Evolutionary conservation across 1,140 invertebrate species (phyloP), one percentile per base, ranked within the genome.

Genomic region (Hyposmocoma kahamanoa): DNA sequence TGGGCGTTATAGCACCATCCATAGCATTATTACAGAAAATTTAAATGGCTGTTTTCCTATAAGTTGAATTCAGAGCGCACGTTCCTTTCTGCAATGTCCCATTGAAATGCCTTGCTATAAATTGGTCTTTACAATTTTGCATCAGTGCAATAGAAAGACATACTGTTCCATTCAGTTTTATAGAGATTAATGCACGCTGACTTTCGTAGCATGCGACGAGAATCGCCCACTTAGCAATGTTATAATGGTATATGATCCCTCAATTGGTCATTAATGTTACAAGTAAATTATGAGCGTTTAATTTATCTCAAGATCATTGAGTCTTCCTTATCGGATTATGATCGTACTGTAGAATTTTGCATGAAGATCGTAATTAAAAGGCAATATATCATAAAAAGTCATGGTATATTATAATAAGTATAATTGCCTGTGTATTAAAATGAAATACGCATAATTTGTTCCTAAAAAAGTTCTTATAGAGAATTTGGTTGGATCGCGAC

Each of bases 91-190:
- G 13, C 3, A 17, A 36, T 36, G 15, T 36, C 18, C 32, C 18
- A 36, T 36, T 36, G 32, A 36, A 36, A 17, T 17, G 15, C 24
- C 18, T 36, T 17, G 32, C 32, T 17, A 36, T 36, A 36, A 36
- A 36, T 36, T 17, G 15, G 18, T 15, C 32, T 36, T 36, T 36
- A 36, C 32, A 36, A 36, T n/a, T 36, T 17, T 36, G 18, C 8
- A n/a, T 36, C 3, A 8, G n/a, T 36, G 32, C 32, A 36, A 36
- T 36, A 36, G 3, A 36, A 36, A 36, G 3, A 36, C 17, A 50
- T 53, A 58, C 47, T 21, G 52, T 53, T 52, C 42, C 36, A 58
- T 53, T 50, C 47, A 49, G 50, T 58, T 53, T 58, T 58, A 58
- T 58, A 43, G 43, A 42, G 47, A 58, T 58, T 50, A 58, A 58